phyloP scores from a whole-genome alignment of 1,140 invertebrate genomes.

The Cherax destructor region DNA sequence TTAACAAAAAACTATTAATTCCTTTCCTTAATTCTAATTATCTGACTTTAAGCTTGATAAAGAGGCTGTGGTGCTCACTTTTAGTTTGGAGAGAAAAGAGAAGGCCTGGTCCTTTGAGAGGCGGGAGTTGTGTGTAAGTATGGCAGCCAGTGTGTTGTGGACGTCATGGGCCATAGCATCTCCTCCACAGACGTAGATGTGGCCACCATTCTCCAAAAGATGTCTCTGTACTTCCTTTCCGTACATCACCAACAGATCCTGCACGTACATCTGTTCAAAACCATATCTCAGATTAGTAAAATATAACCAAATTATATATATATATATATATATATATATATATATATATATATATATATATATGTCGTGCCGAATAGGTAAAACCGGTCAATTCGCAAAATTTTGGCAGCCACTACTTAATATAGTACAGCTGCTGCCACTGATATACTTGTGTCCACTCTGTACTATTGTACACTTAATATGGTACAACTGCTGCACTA shows the following conservation, averaged over 20 bases:
- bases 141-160: constrained; percentile 88
- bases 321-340: not conserved
- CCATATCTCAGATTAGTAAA: no score
- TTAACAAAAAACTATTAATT: no score
- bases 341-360: constrained; percentile 20
- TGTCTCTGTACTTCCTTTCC: constrained; percentile 85
- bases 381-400: no score
- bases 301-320: not conserved
- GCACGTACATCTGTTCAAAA: constrained; percentile 88
- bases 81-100: constrained; percentile 75
- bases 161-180: constrained; percentile 99
- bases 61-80: not conserved
- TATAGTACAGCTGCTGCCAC: no score
- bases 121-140: not conserved
- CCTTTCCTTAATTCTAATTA: no score
- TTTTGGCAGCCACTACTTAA: no score
- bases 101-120: constrained; percentile 85
- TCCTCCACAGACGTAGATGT: constrained; percentile 97
- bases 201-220: constrained; percentile 86
- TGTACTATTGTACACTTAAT: no score
- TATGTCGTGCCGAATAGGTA: no score
- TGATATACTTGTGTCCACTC: no score
- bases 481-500: no score
- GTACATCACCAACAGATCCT: constrained; percentile 89
- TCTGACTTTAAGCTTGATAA: no score